These are phyloP conservation scores for Drosophila ercepeae DNA, from an alignment of 1,140 invertebrate genomes.

Conservation along the genomic window DNA sequence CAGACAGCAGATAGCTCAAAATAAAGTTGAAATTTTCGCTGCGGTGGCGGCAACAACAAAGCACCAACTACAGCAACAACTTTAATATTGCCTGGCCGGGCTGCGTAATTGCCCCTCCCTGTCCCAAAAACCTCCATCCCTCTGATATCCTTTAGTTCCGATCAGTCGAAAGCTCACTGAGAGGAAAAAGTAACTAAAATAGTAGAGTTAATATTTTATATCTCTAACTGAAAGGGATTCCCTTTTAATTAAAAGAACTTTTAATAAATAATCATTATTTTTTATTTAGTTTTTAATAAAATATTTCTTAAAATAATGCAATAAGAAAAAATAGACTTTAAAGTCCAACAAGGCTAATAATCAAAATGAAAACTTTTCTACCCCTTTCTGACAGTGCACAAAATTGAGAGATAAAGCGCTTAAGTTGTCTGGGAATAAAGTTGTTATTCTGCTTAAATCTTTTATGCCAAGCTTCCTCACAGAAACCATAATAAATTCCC, in stretches of 20 bases:
- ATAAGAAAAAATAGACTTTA: too few relatives aligned
- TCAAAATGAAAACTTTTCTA: neutral
- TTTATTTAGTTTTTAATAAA: too few relatives aligned
- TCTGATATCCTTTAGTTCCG: conserved; percentile 24
- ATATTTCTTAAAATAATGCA: too few relatives aligned
- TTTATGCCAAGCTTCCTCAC: neutral
- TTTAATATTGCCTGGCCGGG: conserved; percentile 72
- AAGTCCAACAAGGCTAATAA: neutral
- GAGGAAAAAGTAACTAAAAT: too few relatives aligned
- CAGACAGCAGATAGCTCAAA: conserved; percentile 81
- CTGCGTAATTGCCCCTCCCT: conserved; percentile 64
- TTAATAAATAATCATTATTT: too few relatives aligned
- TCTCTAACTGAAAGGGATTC: too few relatives aligned
- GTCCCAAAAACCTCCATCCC: neutral
- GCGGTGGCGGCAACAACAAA: conserved; percentile 57
- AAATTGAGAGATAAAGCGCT: conserved; percentile 7
- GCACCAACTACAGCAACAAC: conserved; percentile 55
- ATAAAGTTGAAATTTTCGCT: conserved; percentile 76
- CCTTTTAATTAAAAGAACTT: too few relatives aligned
- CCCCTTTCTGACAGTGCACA: neutral
- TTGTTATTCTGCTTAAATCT: conserved; percentile 11
- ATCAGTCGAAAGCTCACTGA: conserved; percentile 13
- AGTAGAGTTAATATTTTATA: too few relatives aligned
- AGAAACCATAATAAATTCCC: neutral
- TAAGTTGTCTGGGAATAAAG: conserved; percentile 11